phyloP scores from a whole-genome alignment of 1,140 invertebrate genomes.

The Drosophila quadrilineata region DNA sequence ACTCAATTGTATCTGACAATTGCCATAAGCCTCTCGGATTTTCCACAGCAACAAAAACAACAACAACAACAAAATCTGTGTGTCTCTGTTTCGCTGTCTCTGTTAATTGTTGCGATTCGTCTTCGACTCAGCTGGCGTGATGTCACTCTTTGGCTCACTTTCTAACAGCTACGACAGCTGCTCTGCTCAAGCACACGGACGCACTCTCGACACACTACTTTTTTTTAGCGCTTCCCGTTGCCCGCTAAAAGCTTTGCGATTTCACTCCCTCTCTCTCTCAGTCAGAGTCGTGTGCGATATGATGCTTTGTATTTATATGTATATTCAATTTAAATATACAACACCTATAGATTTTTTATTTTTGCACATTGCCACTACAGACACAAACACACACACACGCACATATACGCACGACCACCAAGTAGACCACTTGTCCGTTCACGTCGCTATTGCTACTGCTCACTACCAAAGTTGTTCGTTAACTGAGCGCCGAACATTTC shows the following conservation, averaged over 20 bases:
- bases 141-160: constrained; percentile 71
- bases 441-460: constrained; percentile 30
- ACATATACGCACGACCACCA: constrained; percentile 43
- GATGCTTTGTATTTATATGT: constrained; percentile 51
- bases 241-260: constrained; percentile 35
- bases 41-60: constrained; percentile 19
- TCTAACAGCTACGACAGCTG: constrained; percentile 44
- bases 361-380: constrained; percentile 71
- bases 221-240: constrained; percentile 66
- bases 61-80: constrained; percentile 7
- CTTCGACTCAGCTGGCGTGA: constrained; percentile 42
- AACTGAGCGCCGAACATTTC: constrained; percentile 51
- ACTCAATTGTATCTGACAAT: neutral
- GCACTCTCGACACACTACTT: constrained; percentile 42
- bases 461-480: constrained; percentile 64
- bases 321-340: constrained; percentile 75
- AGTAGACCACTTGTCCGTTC: constrained; percentile 32
- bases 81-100: neutral
- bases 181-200: constrained; percentile 39
- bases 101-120: constrained; percentile 25
- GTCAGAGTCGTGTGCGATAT: constrained; percentile 11
- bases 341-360: constrained; percentile 72
- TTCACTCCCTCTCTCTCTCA: neutral
- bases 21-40: constrained; percentile 11
- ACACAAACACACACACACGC: constrained; percentile 26